Conservation (phyloP, 2,888 invertebrate genomes). For the Zaprionus bogoriensis region DNA sequence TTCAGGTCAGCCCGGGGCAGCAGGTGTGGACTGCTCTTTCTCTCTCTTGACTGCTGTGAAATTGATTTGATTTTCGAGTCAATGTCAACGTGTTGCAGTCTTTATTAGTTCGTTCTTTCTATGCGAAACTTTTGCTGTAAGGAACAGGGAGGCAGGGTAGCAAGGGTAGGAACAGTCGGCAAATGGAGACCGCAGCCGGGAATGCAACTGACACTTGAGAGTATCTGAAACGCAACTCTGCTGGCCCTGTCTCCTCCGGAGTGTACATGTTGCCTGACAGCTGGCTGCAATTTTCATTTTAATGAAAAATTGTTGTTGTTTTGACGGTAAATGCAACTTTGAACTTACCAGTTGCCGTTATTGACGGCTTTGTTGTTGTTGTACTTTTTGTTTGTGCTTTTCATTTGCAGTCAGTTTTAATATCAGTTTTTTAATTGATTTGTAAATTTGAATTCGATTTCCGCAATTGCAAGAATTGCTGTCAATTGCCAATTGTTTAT, state of each 20-base stretch:
- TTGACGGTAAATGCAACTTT: constrained; percentile 9
- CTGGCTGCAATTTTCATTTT: constrained; percentile 26
- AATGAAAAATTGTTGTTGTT: constrained; percentile 32
- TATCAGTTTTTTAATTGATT: constrained; percentile 33
- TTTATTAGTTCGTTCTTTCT: background rate
- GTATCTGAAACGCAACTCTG: background rate
- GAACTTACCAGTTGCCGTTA: constrained; percentile 9
- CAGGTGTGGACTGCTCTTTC: no score
- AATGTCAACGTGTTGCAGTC: constrained; percentile 50
- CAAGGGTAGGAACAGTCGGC: no score
- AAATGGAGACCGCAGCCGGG: constrained; percentile 13
- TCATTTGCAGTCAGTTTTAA: constrained; percentile 18
- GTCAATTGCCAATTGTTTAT: background rate
- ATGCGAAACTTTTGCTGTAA: background rate
- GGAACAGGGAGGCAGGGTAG: background rate
- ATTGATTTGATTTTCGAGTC: constrained; percentile 61
- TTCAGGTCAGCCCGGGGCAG: background rate
- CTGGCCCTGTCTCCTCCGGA: background rate
- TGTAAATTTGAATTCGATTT: constrained; percentile 14
- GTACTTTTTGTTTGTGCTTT: constrained; percentile 3
- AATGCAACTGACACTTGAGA: constrained; percentile 16
- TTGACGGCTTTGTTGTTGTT: constrained; percentile 9
- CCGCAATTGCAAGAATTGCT: background rate
- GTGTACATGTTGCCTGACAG: background rate
- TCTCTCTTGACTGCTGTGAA: constrained; percentile 26